A percentile compares a stretch with the other conserved stretches of the same genome.
Evolutionary conservation across 2,797 vertebrate genomes (phyloP).

Genomic region (Melanotaenia pygmaea): DNA sequence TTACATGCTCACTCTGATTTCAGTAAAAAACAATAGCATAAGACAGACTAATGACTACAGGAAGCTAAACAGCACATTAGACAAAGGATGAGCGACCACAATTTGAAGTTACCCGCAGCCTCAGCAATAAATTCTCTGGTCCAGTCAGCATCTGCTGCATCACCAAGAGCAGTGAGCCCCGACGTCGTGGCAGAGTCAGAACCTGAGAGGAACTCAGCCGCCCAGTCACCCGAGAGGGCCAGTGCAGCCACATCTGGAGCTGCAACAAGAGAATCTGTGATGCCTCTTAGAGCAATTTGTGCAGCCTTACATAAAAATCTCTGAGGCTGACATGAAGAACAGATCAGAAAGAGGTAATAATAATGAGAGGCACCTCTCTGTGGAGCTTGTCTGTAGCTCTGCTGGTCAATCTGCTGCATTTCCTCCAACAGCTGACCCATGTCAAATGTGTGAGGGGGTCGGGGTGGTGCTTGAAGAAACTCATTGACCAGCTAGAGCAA

Average conservation of each 20-base stretch:
- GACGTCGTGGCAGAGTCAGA: slow-evolving; percentile 80
- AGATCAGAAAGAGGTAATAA: background rate
- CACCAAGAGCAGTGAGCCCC: slow-evolving; percentile 83
- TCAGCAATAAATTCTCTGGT: slow-evolving; percentile 97
- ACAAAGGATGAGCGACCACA: slow-evolving; percentile 8
- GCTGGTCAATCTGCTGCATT: slow-evolving; percentile 99
- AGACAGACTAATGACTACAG: slow-evolving; percentile 29
- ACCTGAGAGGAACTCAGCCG: slow-evolving; percentile 89
- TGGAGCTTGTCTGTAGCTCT: slow-evolving; percentile 93
- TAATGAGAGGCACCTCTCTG: slow-evolving; percentile 87
- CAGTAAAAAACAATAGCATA: slow-evolving; percentile 13
- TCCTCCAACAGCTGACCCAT: slow-evolving; percentile 98
- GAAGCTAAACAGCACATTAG: slow-evolving; percentile 17
- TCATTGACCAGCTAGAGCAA: slow-evolving; percentile 91
- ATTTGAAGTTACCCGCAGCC: slow-evolving; percentile 86
- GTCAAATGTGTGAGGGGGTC: slow-evolving; percentile 94
- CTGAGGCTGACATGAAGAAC: background rate
- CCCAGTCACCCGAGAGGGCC: slow-evolving; percentile 95
- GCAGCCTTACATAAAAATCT: background rate
- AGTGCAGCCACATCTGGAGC: slow-evolving; percentile 95
- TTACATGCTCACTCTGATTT: slow-evolving; percentile 13
- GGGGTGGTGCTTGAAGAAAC: slow-evolving; percentile 92
- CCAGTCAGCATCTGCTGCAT: slow-evolving; percentile 93
- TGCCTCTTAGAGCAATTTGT: slow-evolving; percentile 4
- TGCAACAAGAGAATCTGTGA: slow-evolving; percentile 54